Base-by-base conservation (phyloP, 1,140 invertebrate genomes). In the Bombyx mori region DNA sequence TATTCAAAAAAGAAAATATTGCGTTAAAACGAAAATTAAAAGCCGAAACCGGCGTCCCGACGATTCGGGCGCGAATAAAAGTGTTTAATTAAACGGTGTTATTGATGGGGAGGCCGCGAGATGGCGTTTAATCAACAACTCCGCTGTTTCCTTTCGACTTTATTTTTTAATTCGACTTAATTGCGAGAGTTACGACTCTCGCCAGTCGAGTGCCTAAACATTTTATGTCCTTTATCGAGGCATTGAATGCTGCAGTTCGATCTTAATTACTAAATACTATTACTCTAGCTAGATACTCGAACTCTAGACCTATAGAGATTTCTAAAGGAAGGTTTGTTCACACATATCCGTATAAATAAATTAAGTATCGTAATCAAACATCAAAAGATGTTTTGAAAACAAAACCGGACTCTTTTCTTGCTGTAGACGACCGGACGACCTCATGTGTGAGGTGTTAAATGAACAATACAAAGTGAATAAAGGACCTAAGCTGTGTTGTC, bases 31-130 rank as follows among this genome's bases (percentile, higher is more conserved):
- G 65, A 69, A 75, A 82, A 82, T 82, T 80, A 79, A 82, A 80
- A 71, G 59, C 73, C 60, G 62, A 72, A 77, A 68, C 74, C 77
- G 69, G 75, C 71, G 69, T 73, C 68, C 73, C 64, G 59, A 64
- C 70, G 68, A 81, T 82, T 79, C 65, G 73, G 70, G 69, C 70
- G 76, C 62, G 67, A 76, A 79, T 83, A 84, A 86, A 86, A 84
- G 73, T 84, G 72, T 84, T 86, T 86, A 80, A 86, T 84, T 83
- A 86, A 84, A 84, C 73, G 78, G 82, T 82, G 79, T 83, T 86
- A 84, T 83, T 82, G 79, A 86, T 86, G 81, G 76, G 77, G 75
- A 71, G 72, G 65, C 81, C 80, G 76, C 77, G 75, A 84, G 79
- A 84, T 83, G 83, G 80, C 79, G 76, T 75, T 86, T 82, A 81